Percentiles rank a stretch among this genome's conserved stretches.
Evolutionary conservation across 2,888 invertebrate genomes (phyloP).

Genomic region (Himalopsyche japonica): DNA sequence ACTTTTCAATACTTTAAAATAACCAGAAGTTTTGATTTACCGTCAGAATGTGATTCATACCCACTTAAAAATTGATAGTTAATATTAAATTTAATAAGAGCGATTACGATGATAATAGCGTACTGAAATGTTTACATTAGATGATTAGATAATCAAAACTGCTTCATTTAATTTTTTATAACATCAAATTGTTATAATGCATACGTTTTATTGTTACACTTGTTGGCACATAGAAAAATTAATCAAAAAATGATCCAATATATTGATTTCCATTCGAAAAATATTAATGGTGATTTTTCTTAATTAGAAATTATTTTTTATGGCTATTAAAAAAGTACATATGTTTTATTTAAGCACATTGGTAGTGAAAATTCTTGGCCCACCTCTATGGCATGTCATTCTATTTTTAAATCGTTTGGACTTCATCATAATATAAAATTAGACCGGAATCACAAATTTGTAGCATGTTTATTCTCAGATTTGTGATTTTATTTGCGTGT

Average conservation of each 20-base stretch:
- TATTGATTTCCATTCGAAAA: too few species aligned
- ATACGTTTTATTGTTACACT: too few species aligned
- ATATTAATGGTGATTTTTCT: too few species aligned
- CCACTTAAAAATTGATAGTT: not conserved
- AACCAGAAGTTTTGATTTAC: not conserved
- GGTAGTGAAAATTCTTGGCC: not conserved
- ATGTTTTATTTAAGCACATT: too few species aligned
- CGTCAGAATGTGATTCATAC: not conserved
- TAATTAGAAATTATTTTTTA: not conserved
- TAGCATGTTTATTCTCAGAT: not conserved
- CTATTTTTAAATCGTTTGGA: not conserved
- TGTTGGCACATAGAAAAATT: too few species aligned
- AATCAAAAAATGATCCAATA: too few species aligned
- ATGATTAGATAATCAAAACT: too few species aligned
- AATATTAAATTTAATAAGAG: not conserved
- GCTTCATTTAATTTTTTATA: too few species aligned
- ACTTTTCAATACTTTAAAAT: not conserved
- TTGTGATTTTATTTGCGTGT: not conserved
- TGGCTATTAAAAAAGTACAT: too few species aligned
- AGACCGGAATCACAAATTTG: not conserved
- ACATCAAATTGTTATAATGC: too few species aligned
- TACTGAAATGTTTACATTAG: too few species aligned
- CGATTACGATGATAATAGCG: too few species aligned
- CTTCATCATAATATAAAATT: not conserved
- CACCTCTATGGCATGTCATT: not conserved